A percentile compares a stretch with the other conserved stretches of the same genome.
These are phyloP conservation scores for Meloe dianella DNA, from an alignment of 2,888 invertebrate genomes.

Conservation along the genomic window DNA sequence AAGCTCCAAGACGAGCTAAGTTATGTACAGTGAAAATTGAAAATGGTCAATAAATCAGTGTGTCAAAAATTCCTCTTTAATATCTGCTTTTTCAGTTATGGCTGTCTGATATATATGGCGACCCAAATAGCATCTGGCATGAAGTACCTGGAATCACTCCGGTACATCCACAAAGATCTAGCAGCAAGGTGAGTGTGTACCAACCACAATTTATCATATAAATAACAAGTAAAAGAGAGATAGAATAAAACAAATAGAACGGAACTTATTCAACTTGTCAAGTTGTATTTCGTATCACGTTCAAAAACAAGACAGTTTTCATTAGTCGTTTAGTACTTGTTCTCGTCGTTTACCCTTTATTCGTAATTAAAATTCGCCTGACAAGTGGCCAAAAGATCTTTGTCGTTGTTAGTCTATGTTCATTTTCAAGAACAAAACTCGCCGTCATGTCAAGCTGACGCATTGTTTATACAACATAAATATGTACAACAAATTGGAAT, in stretches of 20 bases:
- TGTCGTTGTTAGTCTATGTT: background rate
- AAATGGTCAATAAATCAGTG: conserved; percentile 12
- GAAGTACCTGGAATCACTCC: conserved; percentile 86
- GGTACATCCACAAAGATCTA: conserved; percentile 86
- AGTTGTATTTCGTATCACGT: conserved; percentile 45
- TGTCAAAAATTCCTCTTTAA: conserved; percentile 15
- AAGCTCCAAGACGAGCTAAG: background rate
- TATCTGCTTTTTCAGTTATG: conserved; percentile 68
- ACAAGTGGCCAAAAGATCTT: conserved; percentile 11
- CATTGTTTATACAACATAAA: conserved; percentile 46
- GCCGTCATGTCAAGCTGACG: conserved; percentile 41
- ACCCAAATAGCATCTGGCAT: conserved; percentile 89
- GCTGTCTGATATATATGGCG: conserved; percentile 84
- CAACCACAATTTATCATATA: background rate
- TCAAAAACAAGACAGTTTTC: conserved; percentile 39
- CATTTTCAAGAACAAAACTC: conserved; percentile 18
- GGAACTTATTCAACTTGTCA: conserved; percentile 39
- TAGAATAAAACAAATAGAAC: background rate
- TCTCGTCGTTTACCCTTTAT: conserved; percentile 23
- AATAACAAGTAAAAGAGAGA: background rate
- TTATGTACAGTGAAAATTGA: background rate
- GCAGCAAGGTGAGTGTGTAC: conserved; percentile 71
- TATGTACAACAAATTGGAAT: conserved; percentile 41
- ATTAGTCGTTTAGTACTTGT: conserved; percentile 35
- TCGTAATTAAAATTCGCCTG: conserved; percentile 17